These are phyloP conservation scores for Diglossa cyanea DNA, from an alignment of 2,797 vertebrate species.

Conservation along the genomic window DNA sequence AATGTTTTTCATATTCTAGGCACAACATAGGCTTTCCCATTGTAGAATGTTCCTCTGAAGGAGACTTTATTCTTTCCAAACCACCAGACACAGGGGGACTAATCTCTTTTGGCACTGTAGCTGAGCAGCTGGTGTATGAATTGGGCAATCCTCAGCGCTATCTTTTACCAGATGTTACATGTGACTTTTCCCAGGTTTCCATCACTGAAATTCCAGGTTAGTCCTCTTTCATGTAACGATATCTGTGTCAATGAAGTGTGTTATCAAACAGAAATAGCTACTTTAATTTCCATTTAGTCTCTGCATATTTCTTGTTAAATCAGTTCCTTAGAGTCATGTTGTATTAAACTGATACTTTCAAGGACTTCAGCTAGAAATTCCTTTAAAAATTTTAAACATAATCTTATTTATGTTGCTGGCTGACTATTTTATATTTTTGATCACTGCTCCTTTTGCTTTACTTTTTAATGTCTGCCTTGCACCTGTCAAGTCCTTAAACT, in stretches of 20 bases:
- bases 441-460: not conserved
- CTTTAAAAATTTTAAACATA: not conserved
- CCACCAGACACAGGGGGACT: constrained; percentile 81
- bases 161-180: constrained; percentile 85
- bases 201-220: constrained; percentile 84
- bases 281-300: not conserved
- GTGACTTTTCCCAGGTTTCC: constrained; percentile 85
- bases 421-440: not conserved
- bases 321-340: not conserved
- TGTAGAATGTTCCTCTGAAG: constrained; percentile 81
- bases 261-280: not conserved
- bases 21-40: constrained; percentile 87
- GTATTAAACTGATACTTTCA: not conserved
- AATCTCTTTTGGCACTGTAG: constrained; percentile 82
- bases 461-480: not conserved
- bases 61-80: constrained; percentile 82
- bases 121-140: constrained; percentile 88
- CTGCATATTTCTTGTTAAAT: not conserved
- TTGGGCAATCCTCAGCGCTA: constrained; percentile 81
- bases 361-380: not conserved
- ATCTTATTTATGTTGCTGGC: not conserved
- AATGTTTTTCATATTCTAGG: constrained; percentile 73
- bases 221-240: not conserved
- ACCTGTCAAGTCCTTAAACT: not conserved
- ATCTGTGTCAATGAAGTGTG: not conserved